These are phyloP conservation scores for Nemopilema nomurai DNA, from an alignment of 30 jellyfish, hydroid and myxozoan species.

Conservation along the genomic window DNA sequence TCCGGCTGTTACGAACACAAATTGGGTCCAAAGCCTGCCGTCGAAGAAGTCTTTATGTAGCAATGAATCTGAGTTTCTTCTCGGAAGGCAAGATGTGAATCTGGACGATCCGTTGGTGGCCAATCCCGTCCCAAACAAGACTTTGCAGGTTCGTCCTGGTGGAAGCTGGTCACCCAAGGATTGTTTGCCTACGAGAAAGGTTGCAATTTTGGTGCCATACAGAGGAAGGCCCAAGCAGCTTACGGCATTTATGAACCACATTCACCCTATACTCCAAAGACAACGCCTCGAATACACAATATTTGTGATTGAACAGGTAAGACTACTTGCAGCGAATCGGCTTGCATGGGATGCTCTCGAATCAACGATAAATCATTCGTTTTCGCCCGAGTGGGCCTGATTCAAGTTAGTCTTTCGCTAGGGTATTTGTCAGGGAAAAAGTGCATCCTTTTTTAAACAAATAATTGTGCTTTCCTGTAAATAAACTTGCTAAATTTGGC, in stretches of 20 bases:
- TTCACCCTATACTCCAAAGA: slow-evolving; percentile 43
- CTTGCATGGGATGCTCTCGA: neutral
- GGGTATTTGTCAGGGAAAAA: too few species aligned
- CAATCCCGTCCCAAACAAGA: neutral
- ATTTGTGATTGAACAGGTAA: slow-evolving; percentile 55
- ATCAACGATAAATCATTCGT: too few species aligned
- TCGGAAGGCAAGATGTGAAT: neutral
- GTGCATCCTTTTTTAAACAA: too few species aligned
- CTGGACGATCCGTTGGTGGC: neutral
- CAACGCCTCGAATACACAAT: slow-evolving; percentile 32
- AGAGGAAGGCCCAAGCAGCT: slow-evolving; percentile 39
- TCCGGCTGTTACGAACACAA: neutral
- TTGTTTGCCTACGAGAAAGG: slow-evolving; percentile 30
- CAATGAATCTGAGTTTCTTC: neutral
- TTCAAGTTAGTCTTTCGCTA: too few species aligned
- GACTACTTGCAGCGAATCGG: neutral
- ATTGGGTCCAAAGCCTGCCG: too few species aligned
- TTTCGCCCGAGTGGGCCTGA: too few species aligned
- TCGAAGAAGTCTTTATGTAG: neutral
- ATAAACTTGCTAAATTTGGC: too few species aligned
- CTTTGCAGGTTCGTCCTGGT: neutral
- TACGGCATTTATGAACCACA: slow-evolving; percentile 24
- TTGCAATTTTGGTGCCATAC: slow-evolving; percentile 49
- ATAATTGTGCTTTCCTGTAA: too few species aligned
- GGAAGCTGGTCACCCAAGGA: slow-evolving; percentile 64